phyloP scores from a whole-genome alignment of 2,113 vertebrate genomes.

The Agapornis roseicollis region DNA sequence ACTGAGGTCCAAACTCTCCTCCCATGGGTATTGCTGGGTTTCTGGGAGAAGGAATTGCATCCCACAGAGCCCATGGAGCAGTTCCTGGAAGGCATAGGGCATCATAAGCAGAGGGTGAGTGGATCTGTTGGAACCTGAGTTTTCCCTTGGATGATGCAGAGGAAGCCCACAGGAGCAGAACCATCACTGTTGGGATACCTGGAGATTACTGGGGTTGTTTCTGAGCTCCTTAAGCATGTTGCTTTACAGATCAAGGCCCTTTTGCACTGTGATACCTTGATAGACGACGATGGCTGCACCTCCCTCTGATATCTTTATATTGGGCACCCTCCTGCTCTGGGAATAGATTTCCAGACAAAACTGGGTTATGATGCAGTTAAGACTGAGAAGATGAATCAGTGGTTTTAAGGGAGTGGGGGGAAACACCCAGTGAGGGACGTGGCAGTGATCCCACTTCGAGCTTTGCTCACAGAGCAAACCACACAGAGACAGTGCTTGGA shows the following conservation, averaged over 20 bases:
- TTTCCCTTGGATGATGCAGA: too few relatives aligned
- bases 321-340: neutral
- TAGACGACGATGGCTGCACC: neutral
- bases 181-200: neutral
- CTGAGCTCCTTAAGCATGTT: neutral
- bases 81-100: neutral
- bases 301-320: neutral
- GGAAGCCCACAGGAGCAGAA: neutral
- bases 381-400: neutral
- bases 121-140: neutral
- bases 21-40: too few relatives aligned
- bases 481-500: neutral
- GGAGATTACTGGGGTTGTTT: neutral
- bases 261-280: rapidly evolving
- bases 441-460: neutral
- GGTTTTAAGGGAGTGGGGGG: neutral
- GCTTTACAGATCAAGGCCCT: neutral
- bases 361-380: neutral
- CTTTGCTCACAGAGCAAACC: neutral
- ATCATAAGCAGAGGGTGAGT: neutral
- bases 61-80: neutral
- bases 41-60: neutral
- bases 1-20: neutral
- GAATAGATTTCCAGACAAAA: neutral
- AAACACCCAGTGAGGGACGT: neutral